These are phyloP conservation scores for Turnix velox DNA, from an alignment of 2,113 vertebrate genomes.

Conservation along the genomic window DNA sequence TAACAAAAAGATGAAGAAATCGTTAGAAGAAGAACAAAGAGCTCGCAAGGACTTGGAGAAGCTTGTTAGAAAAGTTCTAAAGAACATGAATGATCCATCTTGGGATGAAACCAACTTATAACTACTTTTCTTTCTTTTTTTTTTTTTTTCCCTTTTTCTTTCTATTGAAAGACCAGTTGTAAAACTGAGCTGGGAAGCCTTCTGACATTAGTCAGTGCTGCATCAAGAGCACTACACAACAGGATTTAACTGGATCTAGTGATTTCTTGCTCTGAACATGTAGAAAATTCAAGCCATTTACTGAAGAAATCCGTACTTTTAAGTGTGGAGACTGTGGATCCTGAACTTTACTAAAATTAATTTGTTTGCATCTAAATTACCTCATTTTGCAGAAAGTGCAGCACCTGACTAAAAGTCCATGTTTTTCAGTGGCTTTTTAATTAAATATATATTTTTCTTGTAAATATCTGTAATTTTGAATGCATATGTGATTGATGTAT, in stretches of 20 bases:
- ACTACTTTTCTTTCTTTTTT: not conserved
- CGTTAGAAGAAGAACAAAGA: slow-evolving; percentile 92
- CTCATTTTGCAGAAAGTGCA: slow-evolving; percentile 69
- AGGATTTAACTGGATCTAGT: slow-evolving; percentile 66
- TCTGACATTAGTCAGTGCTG: slow-evolving; percentile 56
- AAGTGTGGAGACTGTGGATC: slow-evolving; percentile 28
- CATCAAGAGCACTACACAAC: slow-evolving; percentile 56
- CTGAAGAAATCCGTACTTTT: slow-evolving; percentile 44
- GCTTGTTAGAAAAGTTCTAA: slow-evolving; percentile 89
- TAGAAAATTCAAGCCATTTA: slow-evolving; percentile 48
- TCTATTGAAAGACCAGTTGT: slow-evolving; percentile 55
- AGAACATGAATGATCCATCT: slow-evolving; percentile 92
- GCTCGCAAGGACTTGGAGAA: slow-evolving; percentile 94
- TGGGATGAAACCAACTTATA: slow-evolving; percentile 98
- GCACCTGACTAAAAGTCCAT: slow-evolving; percentile 64
- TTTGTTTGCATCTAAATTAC: slow-evolving; percentile 70
- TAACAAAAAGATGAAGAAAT: slow-evolving; percentile 97
- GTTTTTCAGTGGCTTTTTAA: slow-evolving; percentile 60
- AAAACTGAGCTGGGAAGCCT: slow-evolving; percentile 50
- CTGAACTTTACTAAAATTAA: slow-evolving; percentile 37
- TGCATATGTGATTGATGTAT: slow-evolving; percentile 34
- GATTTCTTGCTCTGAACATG: slow-evolving; percentile 39
- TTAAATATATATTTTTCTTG: slow-evolving; percentile 60
- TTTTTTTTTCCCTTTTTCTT: not conserved
- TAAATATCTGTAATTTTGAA: slow-evolving; percentile 66